A percentile compares a stretch with the other conserved stretches of the same genome.
phyloP scores from a whole-genome alignment of 1,140 invertebrate species.

The Neocloeon triangulifer region DNA sequence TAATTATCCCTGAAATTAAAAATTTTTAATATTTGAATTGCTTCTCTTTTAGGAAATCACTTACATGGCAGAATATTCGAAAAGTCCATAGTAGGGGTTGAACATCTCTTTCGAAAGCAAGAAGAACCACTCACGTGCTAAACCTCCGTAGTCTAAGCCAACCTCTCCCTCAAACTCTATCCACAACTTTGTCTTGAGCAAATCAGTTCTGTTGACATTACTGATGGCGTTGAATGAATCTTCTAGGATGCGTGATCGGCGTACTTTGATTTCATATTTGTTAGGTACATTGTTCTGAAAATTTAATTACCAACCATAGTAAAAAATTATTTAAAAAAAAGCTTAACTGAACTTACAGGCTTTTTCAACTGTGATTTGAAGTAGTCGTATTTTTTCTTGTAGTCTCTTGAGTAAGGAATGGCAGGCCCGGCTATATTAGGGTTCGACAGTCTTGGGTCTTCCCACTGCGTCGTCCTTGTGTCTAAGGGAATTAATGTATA shows the following conservation, averaged over 20 bases:
- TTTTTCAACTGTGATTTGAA: constrained; percentile 87
- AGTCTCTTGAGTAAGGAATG: constrained; percentile 92
- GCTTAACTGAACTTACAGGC: constrained; percentile 55
- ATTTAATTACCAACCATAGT: too few relatives aligned
- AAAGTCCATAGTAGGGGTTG: constrained; percentile 96
- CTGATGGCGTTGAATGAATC: constrained; percentile 84
- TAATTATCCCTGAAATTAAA: constrained; percentile 71
- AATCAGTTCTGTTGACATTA: constrained; percentile 58
- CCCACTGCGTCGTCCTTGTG: constrained; percentile 93
- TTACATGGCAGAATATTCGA: constrained; percentile 96
- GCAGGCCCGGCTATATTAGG: constrained; percentile 89
- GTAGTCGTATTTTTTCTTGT: constrained; percentile 97
- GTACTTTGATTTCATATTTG: constrained; percentile 93
- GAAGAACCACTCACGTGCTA: constrained; percentile 96
- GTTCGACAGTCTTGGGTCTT: constrained; percentile 92
- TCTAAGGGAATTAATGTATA: constrained; percentile 49
- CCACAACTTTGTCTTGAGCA: constrained; percentile 93
- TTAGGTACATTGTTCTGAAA: constrained; percentile 81
- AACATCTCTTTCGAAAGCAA: constrained; percentile 98
- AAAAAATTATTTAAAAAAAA: constrained; percentile 4
- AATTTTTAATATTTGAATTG: constrained; percentile 7
- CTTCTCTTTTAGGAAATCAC: constrained; percentile 13
- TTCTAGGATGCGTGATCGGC: constrained; percentile 75
- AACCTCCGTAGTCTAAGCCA: constrained; percentile 91
- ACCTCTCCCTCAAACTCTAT: constrained; percentile 96